Conservation (phyloP, 2,888 invertebrate genomes). For the Seira sanloemensis region DNA sequence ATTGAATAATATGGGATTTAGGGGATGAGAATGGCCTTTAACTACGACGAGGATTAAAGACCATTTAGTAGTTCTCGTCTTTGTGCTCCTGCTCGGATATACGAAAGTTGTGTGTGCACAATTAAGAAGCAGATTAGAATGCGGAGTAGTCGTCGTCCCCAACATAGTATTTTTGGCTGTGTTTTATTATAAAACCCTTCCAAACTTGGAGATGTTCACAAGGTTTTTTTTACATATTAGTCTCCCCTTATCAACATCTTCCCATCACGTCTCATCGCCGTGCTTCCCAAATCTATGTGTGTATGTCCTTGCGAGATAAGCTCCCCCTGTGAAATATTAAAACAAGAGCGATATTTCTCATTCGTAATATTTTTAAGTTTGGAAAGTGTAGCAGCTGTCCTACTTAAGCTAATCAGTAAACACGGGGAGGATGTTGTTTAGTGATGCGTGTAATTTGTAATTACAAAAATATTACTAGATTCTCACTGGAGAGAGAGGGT, state of each 20-base stretch:
- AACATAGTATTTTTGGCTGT: no score
- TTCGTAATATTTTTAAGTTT: neutral
- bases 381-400: neutral
- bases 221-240: no score
- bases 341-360: slow-evolving; percentile 2
- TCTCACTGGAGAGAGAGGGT: neutral
- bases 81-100: no score
- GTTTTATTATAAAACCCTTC: no score
- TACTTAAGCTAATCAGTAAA: neutral
- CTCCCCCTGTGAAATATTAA: neutral
- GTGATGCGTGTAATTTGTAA: neutral
- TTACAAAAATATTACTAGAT: neutral
- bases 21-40: no score
- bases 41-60: no score
- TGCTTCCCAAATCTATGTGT: neutral
- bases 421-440: no score
- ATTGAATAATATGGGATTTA: neutral
- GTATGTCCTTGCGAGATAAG: neutral
- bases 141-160: no score
- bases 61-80: no score
- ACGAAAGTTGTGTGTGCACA: no score
- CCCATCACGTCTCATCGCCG: neutral
- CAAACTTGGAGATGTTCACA: no score
- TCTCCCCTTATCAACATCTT: neutral
- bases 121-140: no score